Base-by-base conservation (phyloP, 1,140 invertebrate genomes). In the Cheumatopsyche charites region DNA sequence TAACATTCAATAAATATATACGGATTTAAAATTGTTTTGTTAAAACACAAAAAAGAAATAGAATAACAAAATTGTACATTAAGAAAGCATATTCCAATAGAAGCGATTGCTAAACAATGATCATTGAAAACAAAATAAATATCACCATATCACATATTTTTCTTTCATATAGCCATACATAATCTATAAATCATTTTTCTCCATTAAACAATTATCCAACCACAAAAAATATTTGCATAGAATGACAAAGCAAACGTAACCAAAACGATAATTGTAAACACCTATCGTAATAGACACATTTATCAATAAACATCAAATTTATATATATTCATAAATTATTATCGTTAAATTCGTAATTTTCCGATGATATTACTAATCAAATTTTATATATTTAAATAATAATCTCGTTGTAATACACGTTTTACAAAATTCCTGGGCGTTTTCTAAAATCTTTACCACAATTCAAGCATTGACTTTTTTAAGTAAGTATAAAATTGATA, bases 251-350 rank as follows among this genome's bases (percentile, higher is more conserved):
- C 55, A 25, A 58, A 58, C 23, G 21, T 25, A 58, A 66, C 0
- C 12, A 41, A 36, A 42, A 67, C 45, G 21, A 52, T 6, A 55
- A 41, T 52, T 25, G 55, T 68, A 45, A 68, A 55, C 23, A 58
- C 23, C 66, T 68, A 68, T 68, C 25, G 13, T 25, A 36, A 55
- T 52, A 52, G 45, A 52, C 66, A 68, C 66, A 47, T 19, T 66
- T 66, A 68, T 9, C 41, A 29, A 55, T 45, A 42, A 68, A 68
- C 66, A 68, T 55, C 66, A 68, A 52, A 47, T 68, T 68, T 36
- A 68, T 68, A n/a, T n/a, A 68, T 26, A 68, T 55, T 41, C n/a
- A 55, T 58, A 55, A 68, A 68, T 68, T 68, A 68, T 68, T 55
- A 58, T 68, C 66, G 15, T 36, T 68, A 43, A 58, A 68, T 68